phyloP scores from a whole-genome alignment of 2,888 invertebrate species.

The Phengaris arion region DNA sequence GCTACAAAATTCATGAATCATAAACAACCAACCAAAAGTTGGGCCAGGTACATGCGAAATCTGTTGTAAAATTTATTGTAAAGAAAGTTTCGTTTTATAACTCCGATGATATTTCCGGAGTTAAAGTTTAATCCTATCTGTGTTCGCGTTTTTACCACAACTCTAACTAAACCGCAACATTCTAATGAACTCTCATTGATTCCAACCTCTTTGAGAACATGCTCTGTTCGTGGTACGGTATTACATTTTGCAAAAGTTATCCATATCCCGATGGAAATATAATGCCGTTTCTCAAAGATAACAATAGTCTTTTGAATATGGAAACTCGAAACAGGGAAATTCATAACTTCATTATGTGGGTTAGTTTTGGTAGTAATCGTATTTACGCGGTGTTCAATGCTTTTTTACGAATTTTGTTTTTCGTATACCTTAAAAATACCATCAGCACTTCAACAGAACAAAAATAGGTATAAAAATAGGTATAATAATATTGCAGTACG shows the following conservation, averaged over 20 bases:
- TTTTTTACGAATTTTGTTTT: too few relatives aligned
- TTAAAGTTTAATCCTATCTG: constrained; percentile 50
- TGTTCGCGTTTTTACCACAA: constrained; percentile 44
- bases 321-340: not conserved
- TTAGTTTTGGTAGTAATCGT: not conserved
- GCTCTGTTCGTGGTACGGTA: constrained; percentile 17
- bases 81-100: constrained; percentile 29
- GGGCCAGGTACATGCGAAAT: constrained; percentile 23
- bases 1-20: not conserved
- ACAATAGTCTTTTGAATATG: constrained; percentile 13
- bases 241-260: constrained; percentile 32
- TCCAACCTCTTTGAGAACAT: constrained; percentile 45
- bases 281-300: constrained; percentile 27
- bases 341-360: not conserved
- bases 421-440: too few relatives aligned
- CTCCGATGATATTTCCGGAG: constrained; percentile 34
- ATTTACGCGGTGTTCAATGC: not conserved
- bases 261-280: constrained; percentile 18
- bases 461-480: too few relatives aligned
- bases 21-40: constrained; percentile 20
- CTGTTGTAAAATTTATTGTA: constrained; percentile 27
- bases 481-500: too few relatives aligned
- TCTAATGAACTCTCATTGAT: constrained; percentile 53
- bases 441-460: too few relatives aligned
- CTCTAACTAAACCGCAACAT: constrained; percentile 44